phyloP scores from a whole-genome alignment of 2,113 vertebrate genomes.

The Empidonax traillii region DNA sequence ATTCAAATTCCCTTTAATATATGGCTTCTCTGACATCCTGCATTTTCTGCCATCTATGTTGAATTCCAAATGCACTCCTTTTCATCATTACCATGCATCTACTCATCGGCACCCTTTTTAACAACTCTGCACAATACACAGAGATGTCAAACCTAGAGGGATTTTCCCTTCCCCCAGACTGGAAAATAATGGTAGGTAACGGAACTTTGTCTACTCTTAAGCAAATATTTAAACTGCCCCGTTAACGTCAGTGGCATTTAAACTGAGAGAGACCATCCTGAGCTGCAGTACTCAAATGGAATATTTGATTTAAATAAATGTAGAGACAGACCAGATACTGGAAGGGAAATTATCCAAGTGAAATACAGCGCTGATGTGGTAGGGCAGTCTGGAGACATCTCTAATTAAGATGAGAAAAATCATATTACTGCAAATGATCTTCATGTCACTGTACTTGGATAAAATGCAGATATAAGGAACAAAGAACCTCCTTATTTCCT shows the following conservation, averaged over 20 bases:
- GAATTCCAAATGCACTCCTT: conserved; percentile 75
- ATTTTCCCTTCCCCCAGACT: conserved; percentile 29
- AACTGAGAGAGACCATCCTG: background rate
- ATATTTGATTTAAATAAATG: conserved; percentile 29
- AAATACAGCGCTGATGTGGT: background rate
- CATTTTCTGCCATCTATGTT: conserved; percentile 67
- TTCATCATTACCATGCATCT: conserved; percentile 73
- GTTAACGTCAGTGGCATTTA: conserved; percentile 35
- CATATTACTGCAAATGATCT: background rate
- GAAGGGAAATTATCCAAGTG: conserved; percentile 3
- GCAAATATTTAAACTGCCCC: conserved; percentile 71
- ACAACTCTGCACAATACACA: conserved; percentile 57
- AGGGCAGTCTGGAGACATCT: background rate
- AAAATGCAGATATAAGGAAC: background rate
- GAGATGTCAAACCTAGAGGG: conserved; percentile 63
- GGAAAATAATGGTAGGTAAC: conserved; percentile 58
- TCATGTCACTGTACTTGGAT: background rate
- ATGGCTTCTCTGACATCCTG: conserved; percentile 75
- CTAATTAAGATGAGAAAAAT: conserved; percentile 29
- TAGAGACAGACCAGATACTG: background rate
- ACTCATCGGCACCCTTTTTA: conserved; percentile 63
- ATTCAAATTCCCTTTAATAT: conserved; percentile 83
- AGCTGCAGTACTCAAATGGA: background rate
- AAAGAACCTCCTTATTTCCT: background rate
- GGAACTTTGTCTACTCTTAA: conserved; percentile 59